phyloP scores from a whole-genome alignment of 2,797 vertebrate species.

The Dicrostonyx torquatus region DNA sequence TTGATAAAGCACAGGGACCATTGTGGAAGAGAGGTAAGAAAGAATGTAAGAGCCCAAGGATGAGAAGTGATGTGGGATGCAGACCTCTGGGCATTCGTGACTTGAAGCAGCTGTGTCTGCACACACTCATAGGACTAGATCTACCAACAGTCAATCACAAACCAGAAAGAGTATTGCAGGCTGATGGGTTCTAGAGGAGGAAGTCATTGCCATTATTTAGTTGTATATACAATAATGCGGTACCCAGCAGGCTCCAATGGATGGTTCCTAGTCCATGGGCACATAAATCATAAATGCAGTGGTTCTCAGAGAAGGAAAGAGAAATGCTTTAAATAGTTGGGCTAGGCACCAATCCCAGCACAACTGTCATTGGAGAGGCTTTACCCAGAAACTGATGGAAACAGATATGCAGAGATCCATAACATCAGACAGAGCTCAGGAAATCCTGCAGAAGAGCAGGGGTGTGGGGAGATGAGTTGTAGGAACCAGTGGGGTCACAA shows the following conservation, averaged over 20 bases:
- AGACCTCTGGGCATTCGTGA: not conserved
- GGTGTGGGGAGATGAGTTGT: not conserved
- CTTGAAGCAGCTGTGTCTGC: not conserved
- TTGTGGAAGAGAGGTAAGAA: too few relatives aligned
- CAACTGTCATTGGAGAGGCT: not conserved
- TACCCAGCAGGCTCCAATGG: not conserved
- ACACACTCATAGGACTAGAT: not conserved
- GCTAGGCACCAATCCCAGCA: not conserved
- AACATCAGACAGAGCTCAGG: not conserved
- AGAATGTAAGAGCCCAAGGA: not conserved
- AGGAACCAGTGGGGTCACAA: not conserved
- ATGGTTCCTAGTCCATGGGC: not conserved
- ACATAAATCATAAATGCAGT: not conserved
- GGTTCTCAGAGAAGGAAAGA: not conserved
- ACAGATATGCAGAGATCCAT: not conserved
- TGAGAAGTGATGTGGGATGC: not conserved
- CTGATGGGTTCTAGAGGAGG: not conserved
- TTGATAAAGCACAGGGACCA: not conserved
- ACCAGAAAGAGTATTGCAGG: not conserved
- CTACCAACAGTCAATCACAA: not conserved
- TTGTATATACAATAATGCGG: not conserved
- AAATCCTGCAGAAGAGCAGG: not conserved
- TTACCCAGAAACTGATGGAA: not conserved
- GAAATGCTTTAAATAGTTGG: not conserved
- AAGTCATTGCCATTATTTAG: too few relatives aligned